Percentiles rank a stretch among this genome's conserved stretches.
phyloP scores from a whole-genome alignment of 1,140 invertebrate genomes.

The Hyphantria cunea region DNA sequence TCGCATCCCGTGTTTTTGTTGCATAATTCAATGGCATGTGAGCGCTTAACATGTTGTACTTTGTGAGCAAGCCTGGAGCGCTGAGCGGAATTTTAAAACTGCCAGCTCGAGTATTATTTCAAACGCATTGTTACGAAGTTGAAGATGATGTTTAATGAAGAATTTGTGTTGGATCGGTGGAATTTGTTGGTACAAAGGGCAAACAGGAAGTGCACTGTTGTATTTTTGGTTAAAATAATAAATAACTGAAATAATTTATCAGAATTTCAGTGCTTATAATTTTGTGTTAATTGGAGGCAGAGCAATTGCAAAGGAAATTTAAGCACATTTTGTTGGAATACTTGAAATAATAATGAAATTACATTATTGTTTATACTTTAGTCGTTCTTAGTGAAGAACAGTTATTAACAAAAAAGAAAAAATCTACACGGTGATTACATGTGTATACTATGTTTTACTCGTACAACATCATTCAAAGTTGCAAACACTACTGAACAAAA shows the following conservation, averaged over 20 bases:
- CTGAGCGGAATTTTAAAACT: conserved; percentile 21
- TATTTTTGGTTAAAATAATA: background rate
- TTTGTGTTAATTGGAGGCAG: too few species aligned
- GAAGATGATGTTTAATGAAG: conserved; percentile 21
- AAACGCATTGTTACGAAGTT: conserved; percentile 20
- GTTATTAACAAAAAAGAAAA: too few species aligned
- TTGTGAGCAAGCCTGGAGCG: conserved; percentile 11
- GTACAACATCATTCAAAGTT: too few species aligned
- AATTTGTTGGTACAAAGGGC: conserved; percentile 6
- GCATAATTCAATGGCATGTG: conserved; percentile 43
- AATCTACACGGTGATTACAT: too few species aligned
- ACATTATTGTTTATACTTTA: too few species aligned
- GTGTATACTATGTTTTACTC: too few species aligned
- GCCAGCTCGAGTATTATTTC: conserved; percentile 9
- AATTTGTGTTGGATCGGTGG: conserved; percentile 9
- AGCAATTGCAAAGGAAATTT: too few species aligned
- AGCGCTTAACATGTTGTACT: conserved; percentile 30
- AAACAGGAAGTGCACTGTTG: background rate
- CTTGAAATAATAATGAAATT: too few species aligned
- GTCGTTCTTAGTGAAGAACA: too few species aligned
- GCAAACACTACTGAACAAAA: too few species aligned
- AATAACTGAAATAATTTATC: too few species aligned
- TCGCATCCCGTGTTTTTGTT: conserved; percentile 33
- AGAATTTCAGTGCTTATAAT: background rate
- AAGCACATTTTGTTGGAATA: too few species aligned